phyloP scores from a whole-genome alignment of 2,113 vertebrate species.

The Cryptomyrus ogoouensis region DNA sequence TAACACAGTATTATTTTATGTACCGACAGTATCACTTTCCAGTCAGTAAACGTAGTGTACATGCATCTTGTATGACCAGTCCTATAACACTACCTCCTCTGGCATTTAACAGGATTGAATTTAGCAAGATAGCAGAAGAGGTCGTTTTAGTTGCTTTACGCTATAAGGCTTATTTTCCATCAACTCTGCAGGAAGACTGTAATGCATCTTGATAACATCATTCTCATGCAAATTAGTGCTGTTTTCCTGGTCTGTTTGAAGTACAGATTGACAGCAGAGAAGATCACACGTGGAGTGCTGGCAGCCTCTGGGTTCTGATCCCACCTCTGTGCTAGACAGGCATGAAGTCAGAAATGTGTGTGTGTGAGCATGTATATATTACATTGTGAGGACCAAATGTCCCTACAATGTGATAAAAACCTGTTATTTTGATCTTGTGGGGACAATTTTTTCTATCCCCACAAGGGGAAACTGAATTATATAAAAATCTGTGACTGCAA shows the following conservation, averaged over 20 bases:
- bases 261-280: not conserved
- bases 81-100: not conserved
- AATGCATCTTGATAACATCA: conserved; percentile 6
- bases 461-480: not conserved
- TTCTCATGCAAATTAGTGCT: not conserved
- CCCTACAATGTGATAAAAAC: not conserved
- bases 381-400: not conserved
- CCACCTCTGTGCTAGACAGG: not conserved
- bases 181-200: not conserved
- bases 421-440: not conserved
- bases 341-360: not conserved
- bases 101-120: not conserved
- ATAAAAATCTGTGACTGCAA: not conserved
- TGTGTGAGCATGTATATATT: not conserved
- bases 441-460: not conserved
- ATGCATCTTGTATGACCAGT: not conserved
- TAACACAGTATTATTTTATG: not conserved
- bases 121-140: not conserved
- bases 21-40: not conserved
- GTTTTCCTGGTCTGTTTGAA: not conserved
- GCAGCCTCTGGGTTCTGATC: not conserved
- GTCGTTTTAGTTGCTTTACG: not conserved
- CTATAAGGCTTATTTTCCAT: not conserved
- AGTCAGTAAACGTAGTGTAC: not conserved
- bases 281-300: not conserved